phyloP scores from a whole-genome alignment of 2,797 vertebrate species.

The Tapera naevia region DNA sequence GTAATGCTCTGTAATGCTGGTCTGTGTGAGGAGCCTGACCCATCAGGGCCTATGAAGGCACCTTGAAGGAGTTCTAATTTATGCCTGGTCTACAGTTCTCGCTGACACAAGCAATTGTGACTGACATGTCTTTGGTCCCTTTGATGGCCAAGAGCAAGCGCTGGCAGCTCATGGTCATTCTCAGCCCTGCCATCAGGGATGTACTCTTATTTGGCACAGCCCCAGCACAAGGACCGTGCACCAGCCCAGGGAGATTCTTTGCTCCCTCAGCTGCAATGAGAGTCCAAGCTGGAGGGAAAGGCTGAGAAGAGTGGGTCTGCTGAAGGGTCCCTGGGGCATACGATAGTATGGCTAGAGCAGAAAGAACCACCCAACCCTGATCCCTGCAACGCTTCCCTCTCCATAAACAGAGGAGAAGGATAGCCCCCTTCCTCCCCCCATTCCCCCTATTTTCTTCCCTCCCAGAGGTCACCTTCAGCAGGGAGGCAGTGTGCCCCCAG shows the following conservation, averaged over 20 bases:
- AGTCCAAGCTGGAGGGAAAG: background rate
- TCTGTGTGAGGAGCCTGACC: background rate
- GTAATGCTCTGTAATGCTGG: rapidly evolving
- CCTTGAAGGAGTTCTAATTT: background rate
- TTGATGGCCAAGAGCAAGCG: background rate
- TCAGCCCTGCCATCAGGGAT: background rate
- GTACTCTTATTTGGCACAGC: background rate
- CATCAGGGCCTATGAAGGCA: background rate
- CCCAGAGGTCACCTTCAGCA: slow-evolving; percentile 46
- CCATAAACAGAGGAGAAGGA: background rate
- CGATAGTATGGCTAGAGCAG: background rate
- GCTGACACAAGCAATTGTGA: background rate
- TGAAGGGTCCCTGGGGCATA: background rate
- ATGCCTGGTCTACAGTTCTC: background rate
- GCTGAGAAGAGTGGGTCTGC: background rate
- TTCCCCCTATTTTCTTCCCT: background rate
- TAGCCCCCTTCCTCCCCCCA: rapidly evolving
- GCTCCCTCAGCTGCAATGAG: background rate
- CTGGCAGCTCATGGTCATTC: rapidly evolving
- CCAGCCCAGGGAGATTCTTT: background rate
- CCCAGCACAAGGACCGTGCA: background rate
- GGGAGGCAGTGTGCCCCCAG: background rate
- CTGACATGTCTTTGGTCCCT: background rate
- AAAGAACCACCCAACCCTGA: background rate
- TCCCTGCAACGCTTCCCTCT: background rate